Conservation (phyloP, 2,888 invertebrate species). For the Platycnemis pennipes region DNA sequence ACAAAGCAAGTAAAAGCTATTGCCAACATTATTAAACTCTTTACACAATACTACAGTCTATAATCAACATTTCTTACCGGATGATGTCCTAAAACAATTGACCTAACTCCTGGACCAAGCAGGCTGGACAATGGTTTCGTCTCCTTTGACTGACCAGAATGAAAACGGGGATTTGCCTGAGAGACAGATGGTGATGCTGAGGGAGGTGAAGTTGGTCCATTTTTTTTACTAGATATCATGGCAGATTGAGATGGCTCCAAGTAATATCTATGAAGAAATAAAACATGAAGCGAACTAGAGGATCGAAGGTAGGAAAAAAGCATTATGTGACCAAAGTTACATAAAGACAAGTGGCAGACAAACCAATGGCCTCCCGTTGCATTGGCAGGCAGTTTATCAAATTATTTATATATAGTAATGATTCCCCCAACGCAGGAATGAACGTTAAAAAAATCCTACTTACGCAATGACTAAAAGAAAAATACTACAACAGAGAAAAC, state of each 20-base stretch:
- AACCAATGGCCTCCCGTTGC: no score
- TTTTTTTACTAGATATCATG: conserved; percentile 77
- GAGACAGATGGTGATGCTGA: conserved; percentile 77
- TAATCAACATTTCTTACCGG: conserved; percentile 58
- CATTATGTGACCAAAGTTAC: no score
- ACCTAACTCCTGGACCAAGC: conserved; percentile 75
- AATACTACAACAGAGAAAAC: not conserved
- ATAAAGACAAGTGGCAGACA: no score
- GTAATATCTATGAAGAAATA: conserved; percentile 77
- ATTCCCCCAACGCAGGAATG: no score
- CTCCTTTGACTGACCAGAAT: conserved; percentile 73
- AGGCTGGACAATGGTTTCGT: conserved; percentile 78
- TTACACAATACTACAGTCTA: no score
- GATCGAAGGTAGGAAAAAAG: not conserved
- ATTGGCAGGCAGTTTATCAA: no score
- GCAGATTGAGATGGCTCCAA: conserved; percentile 77
- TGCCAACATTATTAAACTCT: no score
- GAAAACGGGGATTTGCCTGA: conserved; percentile 74
- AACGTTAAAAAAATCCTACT: not conserved
- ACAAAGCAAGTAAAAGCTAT: no score
- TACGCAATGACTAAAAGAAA: no score
- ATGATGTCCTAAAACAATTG: conserved; percentile 72
- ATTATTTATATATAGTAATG: no score
- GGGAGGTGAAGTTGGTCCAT: conserved; percentile 76
- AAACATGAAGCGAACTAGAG: conserved; percentile 10